Evolutionary conservation across 2,113 vertebrate genomes (phyloP).

Genomic region (Nothobranchius kuhntae): DNA sequence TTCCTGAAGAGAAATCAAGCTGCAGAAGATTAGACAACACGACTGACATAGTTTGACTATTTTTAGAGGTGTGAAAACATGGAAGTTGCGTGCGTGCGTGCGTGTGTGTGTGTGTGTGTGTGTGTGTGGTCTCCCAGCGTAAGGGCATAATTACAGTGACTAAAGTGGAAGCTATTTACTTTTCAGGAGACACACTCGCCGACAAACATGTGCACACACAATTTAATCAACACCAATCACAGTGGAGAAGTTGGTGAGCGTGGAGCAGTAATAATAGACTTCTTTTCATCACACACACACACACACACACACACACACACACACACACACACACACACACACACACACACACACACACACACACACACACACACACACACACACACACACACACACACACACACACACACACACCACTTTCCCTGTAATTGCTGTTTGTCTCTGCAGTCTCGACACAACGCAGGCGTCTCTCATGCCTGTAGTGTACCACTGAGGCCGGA

Average conservation of each 20-base stretch:
- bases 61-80: conserved; percentile 46
- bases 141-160: conserved; percentile 51
- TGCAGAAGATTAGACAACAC: conserved; percentile 3
- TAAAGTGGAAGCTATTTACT: conserved; percentile 50
- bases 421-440: conserved; percentile 74
- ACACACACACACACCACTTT: conserved; percentile 48
- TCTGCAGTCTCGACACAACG: conserved; percentile 50
- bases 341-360: too few species aligned
- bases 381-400: not conserved
- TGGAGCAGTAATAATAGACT: conserved; percentile 60
- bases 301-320: too few species aligned
- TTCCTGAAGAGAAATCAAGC: conserved; percentile 18
- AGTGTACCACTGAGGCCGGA: conserved; percentile 18
- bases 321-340: too few species aligned
- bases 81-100: conserved; percentile 32
- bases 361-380: too few species aligned
- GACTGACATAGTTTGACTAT: conserved; percentile 31
- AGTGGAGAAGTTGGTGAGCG: conserved; percentile 50
- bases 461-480: conserved; percentile 41
- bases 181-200: conserved; percentile 39
- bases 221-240: conserved; percentile 66
- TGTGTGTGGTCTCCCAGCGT: conserved; percentile 48
- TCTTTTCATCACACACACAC: conserved; percentile 31
- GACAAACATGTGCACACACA: conserved; percentile 26
- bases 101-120: conserved; percentile 9